Base-by-base conservation (phyloP, 2,113 vertebrate genomes). In the Haliaeetus leucogaster region DNA sequence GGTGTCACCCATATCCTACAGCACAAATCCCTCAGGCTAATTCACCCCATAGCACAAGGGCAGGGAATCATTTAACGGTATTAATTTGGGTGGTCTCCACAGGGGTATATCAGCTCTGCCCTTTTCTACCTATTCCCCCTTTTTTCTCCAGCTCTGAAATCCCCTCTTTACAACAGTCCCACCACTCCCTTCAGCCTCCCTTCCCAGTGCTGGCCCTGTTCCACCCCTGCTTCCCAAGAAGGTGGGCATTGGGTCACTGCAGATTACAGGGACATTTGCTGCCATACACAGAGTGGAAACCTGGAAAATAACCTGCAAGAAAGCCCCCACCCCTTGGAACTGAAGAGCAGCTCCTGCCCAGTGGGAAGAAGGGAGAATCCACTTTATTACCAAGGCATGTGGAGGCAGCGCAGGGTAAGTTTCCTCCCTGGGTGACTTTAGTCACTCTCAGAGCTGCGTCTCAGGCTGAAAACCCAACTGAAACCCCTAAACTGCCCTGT, bases 311-410 rank as follows among this genome's bases (percentile, higher is more conserved):
- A 32, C 16, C 26, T 3, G 52, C 16, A 1, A 42, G 58, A 22
- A 7, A 27, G 10, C 40, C 23, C 58, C 5, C 5, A 11, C 15
- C 43, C 65, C 20, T 7, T 17, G 48, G 27, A 55, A 42, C 11
- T 2, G 7, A 11, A 63, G 15, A 17, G 77, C 30, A 12, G 62
- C 53, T 36, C 59, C 62, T 3, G 30, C 29, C 23, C 29, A 8
- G 23, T 1, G 16, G 29, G 29, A 3, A 14, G n/a, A 9, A 40
- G 11, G 34, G 14, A 42, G 22, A 13, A 63, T 6, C n/a, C 19
- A 0, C 38, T 22, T 13, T 3, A 13, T 3, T 2, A 19, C 50
- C 43, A 3, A 13, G 29, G 29, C 15, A 4, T 2, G 11, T 1
- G 21, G 43, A 21, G 21, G 26, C 71, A 30, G 52, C 32, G 3